These are phyloP conservation scores for Microcebus griseorufus DNA, from an alignment of 2,113 vertebrate species.

Conservation along the genomic window DNA sequence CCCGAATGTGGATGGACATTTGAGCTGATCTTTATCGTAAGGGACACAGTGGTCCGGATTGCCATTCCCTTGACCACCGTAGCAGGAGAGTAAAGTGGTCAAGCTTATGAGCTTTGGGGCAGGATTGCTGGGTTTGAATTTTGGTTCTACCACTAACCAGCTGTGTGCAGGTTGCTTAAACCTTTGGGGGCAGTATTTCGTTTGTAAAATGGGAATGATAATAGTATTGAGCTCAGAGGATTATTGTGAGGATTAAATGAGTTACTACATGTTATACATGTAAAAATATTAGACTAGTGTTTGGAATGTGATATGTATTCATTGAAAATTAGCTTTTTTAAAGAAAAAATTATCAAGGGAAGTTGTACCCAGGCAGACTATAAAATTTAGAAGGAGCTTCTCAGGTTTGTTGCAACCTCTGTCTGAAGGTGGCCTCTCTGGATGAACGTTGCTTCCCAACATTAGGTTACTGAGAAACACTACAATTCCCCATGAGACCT, in stretches of 20 bases:
- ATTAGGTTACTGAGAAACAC: neutral
- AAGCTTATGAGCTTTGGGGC: neutral
- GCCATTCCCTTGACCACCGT: neutral
- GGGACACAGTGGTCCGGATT: neutral
- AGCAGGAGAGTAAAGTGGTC: neutral
- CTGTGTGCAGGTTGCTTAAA: neutral
- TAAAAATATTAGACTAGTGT: neutral
- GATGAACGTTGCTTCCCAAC: neutral
- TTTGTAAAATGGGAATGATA: neutral
- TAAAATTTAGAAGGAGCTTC: neutral
- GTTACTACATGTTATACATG: neutral
- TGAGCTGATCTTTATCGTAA: neutral
- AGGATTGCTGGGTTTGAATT: neutral
- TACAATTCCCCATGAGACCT: neutral
- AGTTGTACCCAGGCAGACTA: neutral
- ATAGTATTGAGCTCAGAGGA: neutral
- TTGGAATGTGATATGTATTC: neutral
- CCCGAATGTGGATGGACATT: neutral
- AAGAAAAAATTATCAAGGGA: neutral
- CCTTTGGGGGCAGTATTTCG: neutral
- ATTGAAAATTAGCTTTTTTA: neutral
- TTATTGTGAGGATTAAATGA: neutral
- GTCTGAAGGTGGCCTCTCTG: neutral
- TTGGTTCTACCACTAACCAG: neutral
- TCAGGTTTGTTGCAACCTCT: neutral